Evolutionary conservation across 2,888 invertebrate species (phyloP).

Genomic region (Cremastinae sp.): DNA sequence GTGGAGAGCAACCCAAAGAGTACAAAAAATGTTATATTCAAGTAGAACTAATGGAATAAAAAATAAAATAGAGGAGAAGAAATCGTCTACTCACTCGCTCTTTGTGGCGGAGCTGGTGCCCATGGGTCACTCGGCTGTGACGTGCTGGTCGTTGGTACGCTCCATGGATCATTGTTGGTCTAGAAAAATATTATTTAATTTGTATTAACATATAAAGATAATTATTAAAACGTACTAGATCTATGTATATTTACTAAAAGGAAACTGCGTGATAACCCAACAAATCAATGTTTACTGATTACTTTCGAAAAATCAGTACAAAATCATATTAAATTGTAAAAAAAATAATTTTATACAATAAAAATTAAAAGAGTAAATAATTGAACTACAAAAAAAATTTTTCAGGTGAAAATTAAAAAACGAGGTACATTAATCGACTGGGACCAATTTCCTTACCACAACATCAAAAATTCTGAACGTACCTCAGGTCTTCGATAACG

Average conservation of each 20-base stretch:
- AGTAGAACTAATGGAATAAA: constrained; percentile 8
- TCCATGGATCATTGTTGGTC: constrained; percentile 84
- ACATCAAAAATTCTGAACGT: constrained; percentile 63
- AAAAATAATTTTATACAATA: too few relatives aligned
- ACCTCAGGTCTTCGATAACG: constrained; percentile 70
- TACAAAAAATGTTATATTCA: constrained; percentile 25
- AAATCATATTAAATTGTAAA: too few relatives aligned
- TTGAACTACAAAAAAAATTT: background rate
- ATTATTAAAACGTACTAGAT: too few relatives aligned
- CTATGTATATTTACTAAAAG: too few relatives aligned
- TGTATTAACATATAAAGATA: constrained; percentile 1
- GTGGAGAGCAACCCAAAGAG: too few relatives aligned
- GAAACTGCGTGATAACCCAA: too few relatives aligned
- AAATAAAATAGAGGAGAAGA: constrained; percentile 1
- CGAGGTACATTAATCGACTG: constrained; percentile 4
- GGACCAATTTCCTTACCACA: too few relatives aligned
- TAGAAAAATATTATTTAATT: constrained; percentile 37
- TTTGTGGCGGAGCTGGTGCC: constrained; percentile 81
- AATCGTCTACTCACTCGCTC: constrained; percentile 72
- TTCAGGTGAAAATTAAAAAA: constrained; percentile 1
- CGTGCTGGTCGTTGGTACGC: constrained; percentile 80
- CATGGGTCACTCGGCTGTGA: constrained; percentile 83
- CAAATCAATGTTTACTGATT: too few relatives aligned
- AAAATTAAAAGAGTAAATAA: background rate
- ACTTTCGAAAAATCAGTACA: too few relatives aligned